Conservation (phyloP, 2,888 invertebrate species). For the Rhynchonema sp. region DNA sequence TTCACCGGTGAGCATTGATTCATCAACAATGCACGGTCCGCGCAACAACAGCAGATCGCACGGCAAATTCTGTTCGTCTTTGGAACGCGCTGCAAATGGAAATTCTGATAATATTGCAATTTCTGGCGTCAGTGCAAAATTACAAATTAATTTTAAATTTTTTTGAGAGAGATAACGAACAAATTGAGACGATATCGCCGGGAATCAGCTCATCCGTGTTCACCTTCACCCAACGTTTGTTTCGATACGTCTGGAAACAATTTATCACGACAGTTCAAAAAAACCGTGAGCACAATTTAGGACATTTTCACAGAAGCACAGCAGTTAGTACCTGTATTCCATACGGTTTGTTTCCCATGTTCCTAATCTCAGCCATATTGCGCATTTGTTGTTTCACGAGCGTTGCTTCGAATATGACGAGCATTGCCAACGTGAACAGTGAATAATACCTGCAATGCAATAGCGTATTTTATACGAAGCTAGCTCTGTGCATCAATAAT, state of each 20-base stretch:
- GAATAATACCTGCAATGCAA: slow-evolving; percentile 21
- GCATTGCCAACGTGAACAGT: slow-evolving; percentile 46
- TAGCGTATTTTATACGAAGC: too few species aligned
- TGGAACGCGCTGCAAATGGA: slow-evolving; percentile 41
- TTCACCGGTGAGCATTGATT: slow-evolving; percentile 95
- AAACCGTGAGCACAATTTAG: not conserved
- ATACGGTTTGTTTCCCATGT: slow-evolving; percentile 97
- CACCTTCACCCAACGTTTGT: slow-evolving; percentile 19
- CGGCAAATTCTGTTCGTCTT: slow-evolving; percentile 71
- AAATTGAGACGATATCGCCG: slow-evolving; percentile 86
- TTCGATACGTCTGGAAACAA: slow-evolving; percentile 19
- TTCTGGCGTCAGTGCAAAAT: too few species aligned
- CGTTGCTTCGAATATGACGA: slow-evolving; percentile 88
- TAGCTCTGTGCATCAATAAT: too few species aligned
- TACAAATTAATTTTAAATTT: too few species aligned
- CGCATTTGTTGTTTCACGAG: slow-evolving; percentile 88
- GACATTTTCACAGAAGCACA: not conserved
- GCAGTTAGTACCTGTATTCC: slow-evolving; percentile 43
- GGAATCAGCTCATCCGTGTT: slow-evolving; percentile 63
- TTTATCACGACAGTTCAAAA: too few species aligned
- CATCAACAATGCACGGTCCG: slow-evolving; percentile 93
- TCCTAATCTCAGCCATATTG: slow-evolving; percentile 94
- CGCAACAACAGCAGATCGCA: slow-evolving; percentile 81
- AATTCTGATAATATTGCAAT: not conserved
- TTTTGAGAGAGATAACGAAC: too few species aligned